A percentile compares a stretch with the other conserved stretches of the same genome.
phyloP scores from a whole-genome alignment of 2,888 invertebrate species.

The Netelia fuscicornis region DNA sequence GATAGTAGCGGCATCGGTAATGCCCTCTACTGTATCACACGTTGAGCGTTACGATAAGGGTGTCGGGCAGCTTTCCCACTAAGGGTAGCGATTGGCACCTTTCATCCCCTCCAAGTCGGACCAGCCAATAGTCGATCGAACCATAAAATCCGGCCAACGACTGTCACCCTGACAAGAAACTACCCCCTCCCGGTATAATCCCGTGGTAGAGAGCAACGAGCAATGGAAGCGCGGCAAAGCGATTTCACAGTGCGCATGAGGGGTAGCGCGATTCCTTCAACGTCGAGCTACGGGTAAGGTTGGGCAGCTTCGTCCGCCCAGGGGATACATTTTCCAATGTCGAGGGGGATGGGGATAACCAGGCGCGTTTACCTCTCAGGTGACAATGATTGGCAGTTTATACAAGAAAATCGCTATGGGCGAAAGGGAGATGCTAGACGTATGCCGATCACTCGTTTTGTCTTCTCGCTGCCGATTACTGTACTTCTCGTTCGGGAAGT shows the following conservation, averaged over 20 bases:
- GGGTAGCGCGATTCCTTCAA: constrained; percentile 17
- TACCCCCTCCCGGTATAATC: not conserved
- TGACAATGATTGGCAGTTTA: not conserved
- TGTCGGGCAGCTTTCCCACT: too few relatives aligned
- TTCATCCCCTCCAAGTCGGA: not conserved
- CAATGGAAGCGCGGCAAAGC: constrained; percentile 26
- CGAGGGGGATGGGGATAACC: not conserved
- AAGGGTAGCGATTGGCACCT: not conserved
- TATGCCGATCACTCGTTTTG: not conserved
- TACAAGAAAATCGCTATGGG: not conserved
- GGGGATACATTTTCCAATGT: constrained; percentile 5
- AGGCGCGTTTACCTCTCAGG: not conserved
- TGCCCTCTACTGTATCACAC: not conserved
- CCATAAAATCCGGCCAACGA: not conserved
- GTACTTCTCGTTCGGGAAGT: not conserved
- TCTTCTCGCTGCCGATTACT: not conserved
- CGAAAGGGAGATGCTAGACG: not conserved
- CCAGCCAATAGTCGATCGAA: not conserved
- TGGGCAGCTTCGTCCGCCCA: constrained; percentile 18
- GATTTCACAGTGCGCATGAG: constrained; percentile 45
- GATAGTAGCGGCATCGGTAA: not conserved
- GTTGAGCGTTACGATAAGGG: too few relatives aligned
- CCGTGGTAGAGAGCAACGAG: not conserved
- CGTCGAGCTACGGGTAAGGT: constrained; percentile 30
- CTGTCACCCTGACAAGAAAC: not conserved